phyloP scores from a whole-genome alignment of 2,113 vertebrate genomes.

The Verasper variegatus region DNA sequence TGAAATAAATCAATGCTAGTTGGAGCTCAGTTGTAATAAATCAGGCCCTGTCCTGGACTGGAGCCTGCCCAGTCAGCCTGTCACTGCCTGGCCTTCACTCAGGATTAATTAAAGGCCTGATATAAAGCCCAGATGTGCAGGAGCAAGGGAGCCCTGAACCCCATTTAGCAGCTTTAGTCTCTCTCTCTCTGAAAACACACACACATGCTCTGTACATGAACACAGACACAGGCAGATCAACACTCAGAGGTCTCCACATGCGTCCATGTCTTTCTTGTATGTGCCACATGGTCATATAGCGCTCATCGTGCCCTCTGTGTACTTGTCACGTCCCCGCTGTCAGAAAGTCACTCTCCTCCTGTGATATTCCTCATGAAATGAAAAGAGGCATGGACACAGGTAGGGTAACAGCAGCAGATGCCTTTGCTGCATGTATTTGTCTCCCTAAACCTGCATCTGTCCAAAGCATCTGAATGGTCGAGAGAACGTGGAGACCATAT shows the following conservation, averaged over 20 bases:
- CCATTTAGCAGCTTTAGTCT: conserved; percentile 42
- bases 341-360: conserved; percentile 7
- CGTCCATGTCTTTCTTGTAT: conserved; percentile 43
- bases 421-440: conserved; percentile 31
- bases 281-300: conserved; percentile 16
- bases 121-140: conserved; percentile 99
- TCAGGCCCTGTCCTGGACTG: conserved; percentile 97
- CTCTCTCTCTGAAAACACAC: conserved; percentile 16
- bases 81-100: conserved; percentile 99
- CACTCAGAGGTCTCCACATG: conserved; percentile 41
- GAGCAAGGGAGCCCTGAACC: conserved; percentile 84
- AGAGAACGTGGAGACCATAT: conserved; percentile 11
- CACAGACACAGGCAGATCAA: not conserved
- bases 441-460: conserved; percentile 22
- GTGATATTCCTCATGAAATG: conserved; percentile 15
- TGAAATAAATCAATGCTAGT: conserved; percentile 99
- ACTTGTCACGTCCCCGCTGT: conserved; percentile 14
- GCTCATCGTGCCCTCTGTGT: conserved; percentile 15
- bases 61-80: conserved; percentile 99
- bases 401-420: conserved; percentile 5
- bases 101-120: conserved; percentile 99
- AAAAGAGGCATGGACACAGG: conserved; percentile 9
- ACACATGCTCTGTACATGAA: not conserved
- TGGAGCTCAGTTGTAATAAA: conserved; percentile 97
- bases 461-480: conserved; percentile 33